Conservation (phyloP, 2,113 vertebrate genomes). For the Myiagra hebetior region DNA sequence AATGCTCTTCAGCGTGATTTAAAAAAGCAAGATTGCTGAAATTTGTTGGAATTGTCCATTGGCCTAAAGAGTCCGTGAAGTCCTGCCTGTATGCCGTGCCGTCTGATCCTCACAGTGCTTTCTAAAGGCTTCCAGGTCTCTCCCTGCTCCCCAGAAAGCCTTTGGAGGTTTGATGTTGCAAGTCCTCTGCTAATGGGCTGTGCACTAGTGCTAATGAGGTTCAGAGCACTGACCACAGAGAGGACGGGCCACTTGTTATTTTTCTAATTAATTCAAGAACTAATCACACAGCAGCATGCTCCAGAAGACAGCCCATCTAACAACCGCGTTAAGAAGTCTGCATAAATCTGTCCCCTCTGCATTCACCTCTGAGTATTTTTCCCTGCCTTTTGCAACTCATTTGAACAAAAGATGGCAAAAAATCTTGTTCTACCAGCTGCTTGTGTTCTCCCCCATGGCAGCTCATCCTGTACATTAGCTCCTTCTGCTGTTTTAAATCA, state of each 20-base stretch:
- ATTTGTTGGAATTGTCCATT: not conserved
- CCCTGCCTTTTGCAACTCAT: not conserved
- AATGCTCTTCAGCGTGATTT: not conserved
- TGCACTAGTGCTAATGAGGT: not conserved
- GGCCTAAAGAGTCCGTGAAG: not conserved
- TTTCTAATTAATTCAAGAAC: constrained; percentile 48
- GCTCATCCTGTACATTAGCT: constrained; percentile 22
- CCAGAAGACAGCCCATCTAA: not conserved
- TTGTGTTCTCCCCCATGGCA: not conserved
- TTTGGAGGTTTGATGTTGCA: not conserved
- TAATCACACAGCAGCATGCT: not conserved
- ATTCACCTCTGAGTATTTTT: not conserved
- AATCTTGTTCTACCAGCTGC: constrained; percentile 22
- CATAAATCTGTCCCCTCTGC: not conserved
- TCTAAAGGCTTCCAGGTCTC: not conserved
- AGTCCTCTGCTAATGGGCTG: not conserved
- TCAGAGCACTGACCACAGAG: not conserved
- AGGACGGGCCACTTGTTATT: not conserved
- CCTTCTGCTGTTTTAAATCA: constrained; percentile 43
- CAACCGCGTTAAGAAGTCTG: not conserved
- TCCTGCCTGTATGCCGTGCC: rapidly evolving
- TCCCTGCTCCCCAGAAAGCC: not conserved
- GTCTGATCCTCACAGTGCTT: rapidly evolving
- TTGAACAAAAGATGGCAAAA: not conserved
- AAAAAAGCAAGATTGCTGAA: not conserved